These are phyloP conservation scores for Formica selysi DNA, from an alignment of 1,140 invertebrate species.

Conservation along the genomic window DNA sequence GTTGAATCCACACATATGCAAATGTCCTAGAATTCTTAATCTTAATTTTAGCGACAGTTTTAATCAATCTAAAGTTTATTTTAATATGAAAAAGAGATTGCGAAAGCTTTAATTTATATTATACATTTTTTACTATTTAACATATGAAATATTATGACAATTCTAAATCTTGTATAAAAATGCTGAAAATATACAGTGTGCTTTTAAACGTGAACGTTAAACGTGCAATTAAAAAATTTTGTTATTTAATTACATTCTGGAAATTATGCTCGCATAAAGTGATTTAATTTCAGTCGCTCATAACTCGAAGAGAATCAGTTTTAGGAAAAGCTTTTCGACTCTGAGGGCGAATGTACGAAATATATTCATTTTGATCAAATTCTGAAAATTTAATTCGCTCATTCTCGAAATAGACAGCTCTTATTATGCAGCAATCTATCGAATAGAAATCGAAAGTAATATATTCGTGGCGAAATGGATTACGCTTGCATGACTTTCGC, in stretches of 20 bases:
- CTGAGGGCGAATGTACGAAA: background rate
- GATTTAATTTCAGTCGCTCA: background rate
- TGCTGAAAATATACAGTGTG: background rate
- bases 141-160: background rate
- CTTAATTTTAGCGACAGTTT: background rate
- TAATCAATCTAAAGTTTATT: background rate
- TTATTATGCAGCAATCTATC: background rate
- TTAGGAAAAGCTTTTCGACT: background rate
- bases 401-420: background rate
- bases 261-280: background rate
- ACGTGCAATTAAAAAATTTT: background rate
- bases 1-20: background rate
- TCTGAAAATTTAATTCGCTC: background rate
- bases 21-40: background rate
- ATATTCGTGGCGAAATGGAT: background rate
- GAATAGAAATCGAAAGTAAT: slow-evolving; percentile 13
- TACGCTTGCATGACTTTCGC: background rate
- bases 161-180: slow-evolving; percentile 15
- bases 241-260: background rate
- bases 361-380: background rate
- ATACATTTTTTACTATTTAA: slow-evolving; percentile 13
- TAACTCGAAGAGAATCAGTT: background rate
- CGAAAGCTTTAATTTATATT: background rate
- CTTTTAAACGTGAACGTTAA: slow-evolving; percentile 3
- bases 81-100: background rate